Percentiles rank a stretch among this genome's conserved stretches.
These are phyloP conservation scores for Apamea anceps DNA, from an alignment of 2,888 invertebrate species.

Conservation along the genomic window DNA sequence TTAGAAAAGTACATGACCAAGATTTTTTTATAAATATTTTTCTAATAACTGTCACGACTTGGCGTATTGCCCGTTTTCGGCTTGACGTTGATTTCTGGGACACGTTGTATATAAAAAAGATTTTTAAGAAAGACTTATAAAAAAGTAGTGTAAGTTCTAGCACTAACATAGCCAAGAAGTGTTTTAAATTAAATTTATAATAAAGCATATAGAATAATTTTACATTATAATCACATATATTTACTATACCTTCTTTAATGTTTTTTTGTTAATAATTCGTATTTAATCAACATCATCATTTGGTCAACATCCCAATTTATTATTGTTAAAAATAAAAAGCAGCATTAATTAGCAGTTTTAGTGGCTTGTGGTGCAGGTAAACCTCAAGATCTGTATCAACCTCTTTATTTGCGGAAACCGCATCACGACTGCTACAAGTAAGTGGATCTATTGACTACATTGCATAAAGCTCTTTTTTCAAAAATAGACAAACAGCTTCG, in stretches of 20 bases:
- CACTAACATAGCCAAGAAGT: not conserved
- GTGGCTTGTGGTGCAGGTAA: slow-evolving; percentile 22
- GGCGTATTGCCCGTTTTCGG: too few relatives aligned
- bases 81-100: too few relatives aligned
- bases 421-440: not conserved
- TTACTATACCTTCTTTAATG: not conserved
- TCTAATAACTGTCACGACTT: too few relatives aligned
- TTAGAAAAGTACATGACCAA: too few relatives aligned
- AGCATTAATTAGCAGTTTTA: slow-evolving; percentile 32
- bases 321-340: not conserved
- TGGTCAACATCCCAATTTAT: slow-evolving; percentile 22
- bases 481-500: not conserved
- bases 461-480: too few relatives aligned
- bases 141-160: not conserved
- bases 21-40: too few relatives aligned
- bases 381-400: too few relatives aligned
- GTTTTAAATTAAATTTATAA: not conserved
- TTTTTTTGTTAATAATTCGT: not conserved
- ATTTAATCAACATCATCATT: too few relatives aligned
- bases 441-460: slow-evolving; percentile 12
- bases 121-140: too few relatives aligned
- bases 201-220: not conserved
- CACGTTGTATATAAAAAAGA: too few relatives aligned
- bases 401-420: not conserved
- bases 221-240: not conserved